phyloP scores from a whole-genome alignment of 2,888 invertebrate genomes.

The Apotomis turbidana region DNA sequence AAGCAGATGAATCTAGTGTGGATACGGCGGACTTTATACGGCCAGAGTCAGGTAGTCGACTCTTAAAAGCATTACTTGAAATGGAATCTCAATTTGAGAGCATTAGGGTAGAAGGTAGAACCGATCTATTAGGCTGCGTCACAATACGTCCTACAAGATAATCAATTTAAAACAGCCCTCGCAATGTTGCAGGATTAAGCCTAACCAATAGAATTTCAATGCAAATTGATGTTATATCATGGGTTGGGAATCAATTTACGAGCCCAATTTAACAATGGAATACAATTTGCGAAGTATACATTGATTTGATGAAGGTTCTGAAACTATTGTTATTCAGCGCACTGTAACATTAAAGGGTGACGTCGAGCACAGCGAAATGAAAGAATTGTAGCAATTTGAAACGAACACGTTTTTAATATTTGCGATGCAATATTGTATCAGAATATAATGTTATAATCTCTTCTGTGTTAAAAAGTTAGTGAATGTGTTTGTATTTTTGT shows the following conservation, averaged over 20 bases:
- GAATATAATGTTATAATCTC: neutral
- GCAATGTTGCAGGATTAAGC: constrained; percentile 38
- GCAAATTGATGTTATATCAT: constrained; percentile 42
- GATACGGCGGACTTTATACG: constrained; percentile 30
- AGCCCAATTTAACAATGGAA: constrained; percentile 39
- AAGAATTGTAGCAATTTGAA: neutral
- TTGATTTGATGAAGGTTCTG: constrained; percentile 31
- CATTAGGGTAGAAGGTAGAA: constrained; percentile 22
- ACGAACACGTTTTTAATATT: neutral
- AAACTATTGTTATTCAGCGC: constrained; percentile 28
- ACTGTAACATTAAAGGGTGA: constrained; percentile 2
- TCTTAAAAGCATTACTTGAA: constrained; percentile 9
- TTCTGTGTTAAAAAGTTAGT: too few relatives aligned
- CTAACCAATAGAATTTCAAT: constrained; percentile 42
- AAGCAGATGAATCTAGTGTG: constrained; percentile 21
- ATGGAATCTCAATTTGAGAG: constrained; percentile 15
- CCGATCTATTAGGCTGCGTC: constrained; percentile 15
- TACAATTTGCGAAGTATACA: constrained; percentile 33
- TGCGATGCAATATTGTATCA: neutral
- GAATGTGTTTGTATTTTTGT: too few relatives aligned
- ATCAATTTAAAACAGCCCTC: constrained; percentile 42
- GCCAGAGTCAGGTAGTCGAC: constrained; percentile 23
- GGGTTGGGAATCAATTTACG: constrained; percentile 40
- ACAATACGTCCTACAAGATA: constrained; percentile 39
- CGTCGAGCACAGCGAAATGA: neutral